These are phyloP conservation scores for Lasioglossum lativentre DNA, from an alignment of 2,888 invertebrate genomes.

Conservation along the genomic window DNA sequence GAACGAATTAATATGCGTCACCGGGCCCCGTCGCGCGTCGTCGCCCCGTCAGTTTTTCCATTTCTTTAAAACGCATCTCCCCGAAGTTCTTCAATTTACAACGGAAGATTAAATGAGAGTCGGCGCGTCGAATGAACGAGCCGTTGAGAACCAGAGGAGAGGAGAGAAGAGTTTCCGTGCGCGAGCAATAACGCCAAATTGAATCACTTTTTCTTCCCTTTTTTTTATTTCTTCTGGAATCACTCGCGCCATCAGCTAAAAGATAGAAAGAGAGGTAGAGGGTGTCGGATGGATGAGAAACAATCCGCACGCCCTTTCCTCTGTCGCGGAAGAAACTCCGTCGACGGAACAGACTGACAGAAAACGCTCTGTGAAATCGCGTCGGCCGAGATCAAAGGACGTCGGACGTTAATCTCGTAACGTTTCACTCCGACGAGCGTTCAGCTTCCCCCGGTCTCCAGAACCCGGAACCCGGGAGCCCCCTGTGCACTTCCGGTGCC, in stretches of 20 bases:
- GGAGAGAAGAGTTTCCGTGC: neutral
- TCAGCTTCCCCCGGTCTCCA: neutral
- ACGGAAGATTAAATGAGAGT: neutral
- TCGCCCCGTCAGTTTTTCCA: neutral
- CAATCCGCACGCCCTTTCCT: slow-evolving; percentile 6
- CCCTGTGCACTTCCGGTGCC: slow-evolving; percentile 24
- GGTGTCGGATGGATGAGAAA: slow-evolving; percentile 5
- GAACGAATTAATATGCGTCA: slow-evolving; percentile 4
- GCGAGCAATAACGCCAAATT: slow-evolving; percentile 26
- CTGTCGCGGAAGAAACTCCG: neutral
- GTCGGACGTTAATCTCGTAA: slow-evolving; percentile 50
- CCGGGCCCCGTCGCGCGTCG: neutral
- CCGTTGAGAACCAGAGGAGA: neutral
- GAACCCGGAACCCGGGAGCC: neutral
- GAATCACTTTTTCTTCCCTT: neutral
- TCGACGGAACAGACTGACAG: neutral
- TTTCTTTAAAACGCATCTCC: slow-evolving; percentile 6
- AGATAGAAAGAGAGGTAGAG: neutral
- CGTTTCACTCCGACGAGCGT: slow-evolving; percentile 7
- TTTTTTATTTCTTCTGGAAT: neutral
- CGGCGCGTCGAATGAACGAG: slow-evolving; percentile 13
- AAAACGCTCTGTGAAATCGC: neutral
- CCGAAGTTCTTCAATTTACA: slow-evolving; percentile 20
- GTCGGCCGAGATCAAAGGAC: slow-evolving; percentile 37
- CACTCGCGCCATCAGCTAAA: neutral